phyloP scores from a whole-genome alignment of 1,140 invertebrate genomes.

The Matsumurasca onukii region DNA sequence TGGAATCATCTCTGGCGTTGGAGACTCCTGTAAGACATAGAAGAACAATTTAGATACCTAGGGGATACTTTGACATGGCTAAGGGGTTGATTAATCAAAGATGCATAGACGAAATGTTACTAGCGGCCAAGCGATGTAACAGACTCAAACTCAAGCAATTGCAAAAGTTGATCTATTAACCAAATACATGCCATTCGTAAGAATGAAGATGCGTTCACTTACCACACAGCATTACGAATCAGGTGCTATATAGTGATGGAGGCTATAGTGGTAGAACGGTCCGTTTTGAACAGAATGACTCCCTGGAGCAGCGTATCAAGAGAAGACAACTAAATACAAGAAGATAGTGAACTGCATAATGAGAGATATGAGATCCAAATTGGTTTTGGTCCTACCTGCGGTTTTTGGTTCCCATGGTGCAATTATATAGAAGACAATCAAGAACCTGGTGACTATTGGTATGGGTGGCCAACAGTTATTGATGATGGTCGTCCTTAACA shows the following conservation, averaged over 20 bases:
- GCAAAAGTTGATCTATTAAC: background rate
- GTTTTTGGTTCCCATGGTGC: background rate
- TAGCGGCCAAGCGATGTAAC: background rate
- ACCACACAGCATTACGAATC: background rate
- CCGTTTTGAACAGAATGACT: slow-evolving; percentile 2
- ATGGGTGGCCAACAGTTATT: background rate
- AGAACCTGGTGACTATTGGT: background rate
- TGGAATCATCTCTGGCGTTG: background rate
- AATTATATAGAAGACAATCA: background rate
- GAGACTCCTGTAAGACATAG: background rate
- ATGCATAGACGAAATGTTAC: background rate
- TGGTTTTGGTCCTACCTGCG: background rate
- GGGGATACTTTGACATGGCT: background rate
- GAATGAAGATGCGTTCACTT: background rate
- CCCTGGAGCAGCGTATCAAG: background rate
- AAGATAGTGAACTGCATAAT: background rate
- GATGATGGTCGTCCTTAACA: background rate
- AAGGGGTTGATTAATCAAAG: no score
- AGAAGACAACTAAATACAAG: slow-evolving; percentile 3
- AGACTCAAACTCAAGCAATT: background rate
- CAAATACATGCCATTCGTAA: background rate
- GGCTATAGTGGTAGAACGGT: background rate
- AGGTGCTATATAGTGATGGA: background rate
- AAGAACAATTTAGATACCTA: background rate
- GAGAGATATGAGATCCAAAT: background rate